Percentiles rank a stretch among this genome's conserved stretches.
Evolutionary conservation across 2,113 vertebrate genomes (phyloP).

Genomic region (Hyaena hyaena): DNA sequence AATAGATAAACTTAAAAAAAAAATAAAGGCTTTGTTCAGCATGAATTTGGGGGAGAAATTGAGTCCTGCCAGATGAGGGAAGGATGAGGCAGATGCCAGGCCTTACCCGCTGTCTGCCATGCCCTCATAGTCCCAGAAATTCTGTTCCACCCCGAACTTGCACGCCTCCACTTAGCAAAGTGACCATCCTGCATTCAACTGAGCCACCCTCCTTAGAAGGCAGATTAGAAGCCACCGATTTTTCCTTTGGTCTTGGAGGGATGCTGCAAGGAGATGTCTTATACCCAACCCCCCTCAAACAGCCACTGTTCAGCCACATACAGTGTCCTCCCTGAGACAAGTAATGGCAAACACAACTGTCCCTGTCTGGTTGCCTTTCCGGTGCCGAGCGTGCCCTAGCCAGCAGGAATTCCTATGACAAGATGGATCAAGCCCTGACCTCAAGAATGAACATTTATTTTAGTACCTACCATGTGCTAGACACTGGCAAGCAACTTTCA

Average conservation of each 20-base stretch:
- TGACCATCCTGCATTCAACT: neutral
- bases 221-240: neutral
- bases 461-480: neutral
- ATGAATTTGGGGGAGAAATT: neutral
- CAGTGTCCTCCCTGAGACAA: neutral
- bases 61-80: neutral
- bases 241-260: neutral
- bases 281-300: neutral
- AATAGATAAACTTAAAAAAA: no score
- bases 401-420: neutral
- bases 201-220: neutral
- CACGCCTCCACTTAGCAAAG: neutral
- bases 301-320: neutral
- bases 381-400: neutral
- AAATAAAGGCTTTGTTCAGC: neutral
- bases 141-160: slow-evolving; percentile 6
- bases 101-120: neutral
- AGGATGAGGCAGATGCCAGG: neutral
- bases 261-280: neutral
- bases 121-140: neutral
- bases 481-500: neutral
- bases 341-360: neutral
- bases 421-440: neutral
- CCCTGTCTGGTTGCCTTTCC: neutral
- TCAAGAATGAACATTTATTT: neutral